Conservation (phyloP, 2,797 vertebrate species). For the Ataeniobius toweri region DNA sequence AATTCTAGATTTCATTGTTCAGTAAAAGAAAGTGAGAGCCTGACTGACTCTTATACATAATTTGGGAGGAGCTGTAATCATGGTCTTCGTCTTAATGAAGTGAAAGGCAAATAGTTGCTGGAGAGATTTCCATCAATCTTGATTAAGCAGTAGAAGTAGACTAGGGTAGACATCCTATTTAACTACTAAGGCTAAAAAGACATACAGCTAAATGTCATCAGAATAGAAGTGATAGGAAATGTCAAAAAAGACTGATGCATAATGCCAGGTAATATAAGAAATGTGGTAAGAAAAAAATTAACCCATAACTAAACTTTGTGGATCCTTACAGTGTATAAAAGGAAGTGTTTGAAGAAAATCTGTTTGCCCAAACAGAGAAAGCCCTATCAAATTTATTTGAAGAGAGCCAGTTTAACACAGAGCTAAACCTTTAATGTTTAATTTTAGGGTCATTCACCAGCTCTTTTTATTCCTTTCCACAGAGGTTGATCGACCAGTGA, state of each 20-base stretch:
- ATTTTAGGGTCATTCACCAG: background rate
- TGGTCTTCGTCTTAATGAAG: background rate
- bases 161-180: background rate
- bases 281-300: too few species aligned
- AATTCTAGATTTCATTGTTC: background rate
- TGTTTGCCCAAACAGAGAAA: background rate
- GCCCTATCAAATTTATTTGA: too few species aligned
- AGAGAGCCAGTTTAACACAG: too few species aligned
- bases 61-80: background rate
- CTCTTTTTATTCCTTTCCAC: constrained; percentile 10
- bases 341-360: background rate
- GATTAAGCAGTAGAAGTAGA: background rate
- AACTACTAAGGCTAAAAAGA: background rate
- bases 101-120: background rate
- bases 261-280: too few species aligned
- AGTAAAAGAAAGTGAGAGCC: background rate
- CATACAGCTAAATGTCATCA: background rate
- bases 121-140: background rate
- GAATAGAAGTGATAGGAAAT: background rate
- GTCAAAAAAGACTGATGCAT: background rate
- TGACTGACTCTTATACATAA: too few species aligned
- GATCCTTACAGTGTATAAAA: background rate
- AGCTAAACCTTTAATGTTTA: too few species aligned
- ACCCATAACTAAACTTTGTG: background rate
- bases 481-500: constrained; percentile 76